Evolutionary conservation across 23 tunicate genomes (phyloP), one percentile per base, ranked within the genome.

Genomic region (Phallusia fumigata): DNA sequence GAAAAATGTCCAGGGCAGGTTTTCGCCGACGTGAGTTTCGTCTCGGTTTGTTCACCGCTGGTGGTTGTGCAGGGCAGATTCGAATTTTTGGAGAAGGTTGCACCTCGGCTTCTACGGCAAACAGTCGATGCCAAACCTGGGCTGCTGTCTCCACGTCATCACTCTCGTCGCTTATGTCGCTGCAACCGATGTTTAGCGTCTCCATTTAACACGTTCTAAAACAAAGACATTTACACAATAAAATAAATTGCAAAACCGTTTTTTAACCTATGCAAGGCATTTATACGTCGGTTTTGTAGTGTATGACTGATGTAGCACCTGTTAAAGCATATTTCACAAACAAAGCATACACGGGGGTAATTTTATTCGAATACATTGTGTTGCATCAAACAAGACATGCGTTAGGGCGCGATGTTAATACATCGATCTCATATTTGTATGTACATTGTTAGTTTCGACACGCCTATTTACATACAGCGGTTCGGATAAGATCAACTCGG

Each of bases 141-240:
- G 78, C 30, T 19, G 88, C 77, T n/a, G 88, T 85, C 34, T 78
- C 83, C 36, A 79, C 33, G 74, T 85, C 83, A 40, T 85, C 88
- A 32, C 88, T 85, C 44, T 85, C 88, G 18, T 85, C 88, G 50
- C 83, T 85, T 30, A 85, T 49, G 30, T 69, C 81, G 53, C 32
- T 58, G 69, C 26, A 58, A 24, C 13, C 69, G 11, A 58, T 58
- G 28, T 58, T 58, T 11, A 58, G 69, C 13, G 28, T 16, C 3
- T 58, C 69, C 69, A 58, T 58, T 24, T 58, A 58, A 24, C 3
- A 58, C 26, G 69, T 6, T 58, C 69, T 58, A 16, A 22, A 58
- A 58, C 28, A 24, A 2, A 58, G 13, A 22, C 26, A 22, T 21
- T 3, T 1, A 1, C 13, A 1, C 2, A 58, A 58, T 1, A 58